Conservation (phyloP, 2,888 invertebrate genomes). For the Dryocosmus kuriphilus region DNA sequence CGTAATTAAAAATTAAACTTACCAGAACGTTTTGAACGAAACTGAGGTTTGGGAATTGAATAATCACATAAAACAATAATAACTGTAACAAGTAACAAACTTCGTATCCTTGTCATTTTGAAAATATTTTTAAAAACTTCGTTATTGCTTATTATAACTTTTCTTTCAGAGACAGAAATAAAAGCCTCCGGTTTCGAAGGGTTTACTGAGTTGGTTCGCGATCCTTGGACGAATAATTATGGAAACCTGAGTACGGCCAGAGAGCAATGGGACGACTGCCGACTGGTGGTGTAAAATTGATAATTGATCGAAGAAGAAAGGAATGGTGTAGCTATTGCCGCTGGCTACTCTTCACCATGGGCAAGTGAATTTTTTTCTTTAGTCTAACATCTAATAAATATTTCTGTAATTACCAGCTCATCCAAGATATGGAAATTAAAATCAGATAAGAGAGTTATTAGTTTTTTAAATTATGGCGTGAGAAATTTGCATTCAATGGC, state of each 20-base stretch:
- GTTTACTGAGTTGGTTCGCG: constrained; percentile 31
- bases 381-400: constrained; percentile 1
- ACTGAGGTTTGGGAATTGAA: constrained; percentile 49
- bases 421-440: constrained; percentile 14
- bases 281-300: constrained; percentile 58
- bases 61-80: constrained; percentile 53
- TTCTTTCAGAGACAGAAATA: constrained; percentile 35
- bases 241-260: constrained; percentile 52
- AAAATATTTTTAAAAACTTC: constrained; percentile 44
- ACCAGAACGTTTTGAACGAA: constrained; percentile 60
- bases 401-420: constrained; percentile 4
- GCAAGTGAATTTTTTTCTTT: constrained; percentile 3
- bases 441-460: constrained; percentile 34
- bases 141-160: constrained; percentile 43
- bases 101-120: constrained; percentile 49
- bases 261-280: constrained; percentile 58
- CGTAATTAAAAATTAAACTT: constrained; percentile 44
- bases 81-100: constrained; percentile 52
- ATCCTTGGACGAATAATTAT: constrained; percentile 48
- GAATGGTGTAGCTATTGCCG: constrained; percentile 41
- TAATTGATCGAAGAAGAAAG: constrained; percentile 60
- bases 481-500: constrained; percentile 24
- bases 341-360: constrained; percentile 19
- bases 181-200: constrained; percentile 27
- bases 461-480: neutral